phyloP scores from a whole-genome alignment of 2,797 vertebrate species.

The Lutjanus argentimaculatus region DNA sequence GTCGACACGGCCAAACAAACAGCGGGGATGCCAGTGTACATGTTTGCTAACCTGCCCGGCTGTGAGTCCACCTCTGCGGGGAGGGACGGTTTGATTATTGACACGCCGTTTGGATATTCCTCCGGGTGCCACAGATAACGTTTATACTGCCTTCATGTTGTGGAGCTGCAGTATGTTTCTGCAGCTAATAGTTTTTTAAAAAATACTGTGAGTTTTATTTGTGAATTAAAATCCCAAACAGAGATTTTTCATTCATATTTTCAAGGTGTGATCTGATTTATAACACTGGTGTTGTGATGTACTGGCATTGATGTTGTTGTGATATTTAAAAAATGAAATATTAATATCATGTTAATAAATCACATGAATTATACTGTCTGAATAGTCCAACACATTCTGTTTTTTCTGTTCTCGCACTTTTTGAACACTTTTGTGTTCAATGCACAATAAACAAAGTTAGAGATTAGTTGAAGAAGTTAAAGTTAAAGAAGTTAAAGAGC shows the following conservation, averaged over 20 bases:
- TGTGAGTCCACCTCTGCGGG: conserved; percentile 23
- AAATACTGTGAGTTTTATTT: not conserved
- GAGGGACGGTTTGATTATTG: conserved; percentile 17
- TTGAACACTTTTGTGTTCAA: too few species aligned
- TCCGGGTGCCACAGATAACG: conserved; percentile 35
- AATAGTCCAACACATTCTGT: too few species aligned
- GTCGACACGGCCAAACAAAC: conserved; percentile 70
- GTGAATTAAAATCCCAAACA: not conserved
- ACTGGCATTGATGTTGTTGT: too few species aligned
- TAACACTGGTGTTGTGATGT: too few species aligned
- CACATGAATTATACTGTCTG: too few species aligned
- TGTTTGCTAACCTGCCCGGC: conserved; percentile 75
- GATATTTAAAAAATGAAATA: too few species aligned
- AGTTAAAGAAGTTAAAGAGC: too few species aligned
- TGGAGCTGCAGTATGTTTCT: not conserved
- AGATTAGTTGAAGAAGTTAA: too few species aligned
- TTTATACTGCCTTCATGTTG: conserved; percentile 12
- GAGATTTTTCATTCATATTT: not conserved
- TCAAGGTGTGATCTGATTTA: not conserved
- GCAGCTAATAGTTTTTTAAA: not conserved
- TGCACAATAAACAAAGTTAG: too few species aligned
- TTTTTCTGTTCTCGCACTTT: too few species aligned
- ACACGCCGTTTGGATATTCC: conserved; percentile 38
- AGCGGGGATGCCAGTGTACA: conserved; percentile 62
- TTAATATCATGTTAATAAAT: too few species aligned